Percentiles rank a stretch among this genome's conserved stretches.
Evolutionary conservation across 2,113 vertebrate species (phyloP).

Genomic region (Ailurus styani): DNA sequence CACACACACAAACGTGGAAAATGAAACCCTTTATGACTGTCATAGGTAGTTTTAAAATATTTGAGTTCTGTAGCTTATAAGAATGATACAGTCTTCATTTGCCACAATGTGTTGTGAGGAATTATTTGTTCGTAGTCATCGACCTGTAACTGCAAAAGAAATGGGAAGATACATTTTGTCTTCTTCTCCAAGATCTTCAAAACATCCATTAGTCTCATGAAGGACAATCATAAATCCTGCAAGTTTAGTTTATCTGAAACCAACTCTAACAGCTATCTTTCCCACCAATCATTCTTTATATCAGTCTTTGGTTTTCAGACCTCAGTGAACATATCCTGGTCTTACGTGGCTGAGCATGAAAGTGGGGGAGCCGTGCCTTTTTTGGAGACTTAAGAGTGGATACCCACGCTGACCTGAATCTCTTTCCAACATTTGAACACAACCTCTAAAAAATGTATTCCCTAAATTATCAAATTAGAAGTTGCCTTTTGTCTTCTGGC

Average conservation of each 20-base stretch:
- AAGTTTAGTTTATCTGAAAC: conserved; percentile 75
- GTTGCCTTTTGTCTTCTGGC: conserved; percentile 35
- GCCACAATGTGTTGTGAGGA: conserved; percentile 57
- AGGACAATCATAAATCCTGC: conserved; percentile 72
- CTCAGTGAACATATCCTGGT: conserved; percentile 61
- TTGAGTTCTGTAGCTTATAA: conserved; percentile 59
- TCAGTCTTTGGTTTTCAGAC: conserved; percentile 71
- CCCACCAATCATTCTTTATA: conserved; percentile 73
- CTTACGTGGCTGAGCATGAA: conserved; percentile 41
- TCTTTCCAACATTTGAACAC: conserved; percentile 63
- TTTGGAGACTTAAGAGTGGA: conserved; percentile 60
- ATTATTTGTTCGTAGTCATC: conserved; percentile 68
- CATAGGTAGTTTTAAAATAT: not conserved
- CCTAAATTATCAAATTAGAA: conserved; percentile 67
- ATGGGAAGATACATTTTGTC: conserved; percentile 67
- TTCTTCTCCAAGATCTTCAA: conserved; percentile 51
- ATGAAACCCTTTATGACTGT: not conserved
- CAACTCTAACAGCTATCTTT: conserved; percentile 70
- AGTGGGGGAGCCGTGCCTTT: not conserved
- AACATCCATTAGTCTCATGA: conserved; percentile 73
- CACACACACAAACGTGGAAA: not conserved
- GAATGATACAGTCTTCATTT: conserved; percentile 68
- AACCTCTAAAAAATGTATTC: conserved; percentile 60
- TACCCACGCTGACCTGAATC: conserved; percentile 44
- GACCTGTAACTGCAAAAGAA: conserved; percentile 74